phyloP scores from a whole-genome alignment of 2,888 invertebrate species.

The Epistrophe grossulariae region DNA sequence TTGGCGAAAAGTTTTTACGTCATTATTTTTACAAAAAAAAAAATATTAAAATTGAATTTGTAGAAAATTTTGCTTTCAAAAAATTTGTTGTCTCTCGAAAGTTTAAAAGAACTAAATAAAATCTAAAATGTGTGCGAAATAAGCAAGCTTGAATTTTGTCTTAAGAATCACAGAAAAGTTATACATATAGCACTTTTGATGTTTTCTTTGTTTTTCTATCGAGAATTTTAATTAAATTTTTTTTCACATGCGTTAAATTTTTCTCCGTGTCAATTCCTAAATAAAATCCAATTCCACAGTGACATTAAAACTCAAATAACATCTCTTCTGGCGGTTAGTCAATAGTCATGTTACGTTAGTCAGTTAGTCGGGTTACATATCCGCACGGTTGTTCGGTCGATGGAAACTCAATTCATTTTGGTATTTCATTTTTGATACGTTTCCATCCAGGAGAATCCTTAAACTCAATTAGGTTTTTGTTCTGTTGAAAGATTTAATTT shows the following conservation, averaged over 20 bases:
- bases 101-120: no score
- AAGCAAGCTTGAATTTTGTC: no score
- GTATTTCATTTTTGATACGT: constrained; percentile 35
- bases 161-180: no score
- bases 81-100: no score
- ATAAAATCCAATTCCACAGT: not conserved
- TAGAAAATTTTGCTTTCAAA: no score
- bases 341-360: constrained; percentile 5
- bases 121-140: no score
- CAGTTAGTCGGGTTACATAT: not conserved
- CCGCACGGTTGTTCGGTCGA: constrained; percentile 37
- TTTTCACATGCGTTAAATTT: not conserved
- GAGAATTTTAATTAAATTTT: no score
- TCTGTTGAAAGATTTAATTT: constrained; percentile 52
- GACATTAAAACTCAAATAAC: not conserved
- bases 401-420: constrained; percentile 48
- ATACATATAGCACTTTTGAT: no score
- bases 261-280: not conserved
- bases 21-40: no score
- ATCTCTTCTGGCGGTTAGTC: constrained; percentile 17
- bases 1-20: no score
- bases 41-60: no score
- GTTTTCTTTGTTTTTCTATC: no score
- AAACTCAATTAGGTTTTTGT: constrained; percentile 62
- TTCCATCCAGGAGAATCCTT: constrained; percentile 56